Conservation (phyloP, 35 echinoderm and acorn worm species). For the Diadema setosum region DNA sequence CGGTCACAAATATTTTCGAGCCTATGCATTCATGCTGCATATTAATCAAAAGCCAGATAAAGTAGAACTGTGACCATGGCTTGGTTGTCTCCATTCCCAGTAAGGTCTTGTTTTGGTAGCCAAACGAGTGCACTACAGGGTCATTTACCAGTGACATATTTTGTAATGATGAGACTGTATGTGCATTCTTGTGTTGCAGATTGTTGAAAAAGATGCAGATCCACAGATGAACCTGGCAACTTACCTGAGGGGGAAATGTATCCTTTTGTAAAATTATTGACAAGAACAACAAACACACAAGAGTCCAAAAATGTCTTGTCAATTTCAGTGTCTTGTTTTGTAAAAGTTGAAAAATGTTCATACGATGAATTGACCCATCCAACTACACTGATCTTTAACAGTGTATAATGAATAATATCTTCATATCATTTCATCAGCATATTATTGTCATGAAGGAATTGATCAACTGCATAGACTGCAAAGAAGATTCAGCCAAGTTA, state of each 20-base stretch:
- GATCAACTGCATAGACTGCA: too few species aligned
- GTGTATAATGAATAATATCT: background rate
- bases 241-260: constrained; percentile 37
- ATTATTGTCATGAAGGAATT: too few species aligned
- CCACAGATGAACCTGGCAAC: background rate
- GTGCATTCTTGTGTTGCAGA: background rate
- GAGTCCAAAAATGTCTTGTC: background rate
- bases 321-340: background rate
- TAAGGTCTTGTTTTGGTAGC: too few species aligned
- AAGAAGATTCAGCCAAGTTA: too few species aligned
- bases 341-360: background rate
- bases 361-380: background rate
- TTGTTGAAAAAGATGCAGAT: constrained; percentile 45
- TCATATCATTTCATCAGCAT: background rate
- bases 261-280: background rate
- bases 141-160: too few species aligned
- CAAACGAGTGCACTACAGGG: too few species aligned
- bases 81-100: too few species aligned
- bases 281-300: background rate
- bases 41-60: too few species aligned
- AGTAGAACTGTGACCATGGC: too few species aligned
- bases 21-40: too few species aligned
- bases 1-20: too few species aligned
- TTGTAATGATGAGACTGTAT: too few species aligned
- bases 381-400: background rate